A percentile compares a stretch with the other conserved stretches of the same genome.
Evolutionary conservation across 1,140 invertebrate genomes (phyloP).

Genomic region (Lordiphosa collinella): DNA sequence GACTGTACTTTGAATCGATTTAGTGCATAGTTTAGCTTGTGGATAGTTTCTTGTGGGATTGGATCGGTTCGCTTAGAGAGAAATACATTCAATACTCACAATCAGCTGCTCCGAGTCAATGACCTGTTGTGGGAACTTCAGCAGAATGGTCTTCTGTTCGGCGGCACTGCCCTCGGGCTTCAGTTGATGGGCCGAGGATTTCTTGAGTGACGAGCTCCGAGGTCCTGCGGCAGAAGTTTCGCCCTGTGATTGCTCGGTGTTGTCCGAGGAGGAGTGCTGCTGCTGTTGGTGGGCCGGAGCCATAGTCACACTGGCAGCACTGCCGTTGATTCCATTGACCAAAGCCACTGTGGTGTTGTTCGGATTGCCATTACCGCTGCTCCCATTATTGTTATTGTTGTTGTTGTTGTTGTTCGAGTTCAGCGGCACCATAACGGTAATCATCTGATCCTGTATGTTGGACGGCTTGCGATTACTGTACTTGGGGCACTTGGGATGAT

Average conservation of each 20-base stretch:
- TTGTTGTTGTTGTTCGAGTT: conserved; percentile 71
- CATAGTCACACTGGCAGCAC: conserved; percentile 49
- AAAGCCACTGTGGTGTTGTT: conserved; percentile 57
- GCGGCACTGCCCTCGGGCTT: conserved; percentile 50
- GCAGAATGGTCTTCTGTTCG: conserved; percentile 75
- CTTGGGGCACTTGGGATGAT: conserved; percentile 79
- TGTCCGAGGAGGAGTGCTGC: conserved; percentile 70
- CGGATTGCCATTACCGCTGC: conserved; percentile 16
- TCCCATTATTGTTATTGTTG: conserved; percentile 40
- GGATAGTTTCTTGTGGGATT: neutral
- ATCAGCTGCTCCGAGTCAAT: conserved; percentile 76
- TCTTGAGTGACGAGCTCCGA: conserved; percentile 64
- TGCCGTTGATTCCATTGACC: conserved; percentile 64
- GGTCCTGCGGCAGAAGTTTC: conserved; percentile 7
- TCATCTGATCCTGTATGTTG: conserved; percentile 79
- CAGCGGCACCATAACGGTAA: conserved; percentile 78
- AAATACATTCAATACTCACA: conserved; percentile 51
- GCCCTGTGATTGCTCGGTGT: conserved; percentile 67
- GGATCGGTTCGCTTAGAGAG: neutral
- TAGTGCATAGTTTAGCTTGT: neutral
- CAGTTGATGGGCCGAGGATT: conserved; percentile 40
- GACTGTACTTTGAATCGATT: conserved; percentile 28
- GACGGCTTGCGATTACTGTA: conserved; percentile 75
- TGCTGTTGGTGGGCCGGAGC: conserved; percentile 1
- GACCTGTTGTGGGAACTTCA: conserved; percentile 71